Base-by-base conservation (phyloP, 2,888 invertebrate species). In the Ceraclea dissimilis region DNA sequence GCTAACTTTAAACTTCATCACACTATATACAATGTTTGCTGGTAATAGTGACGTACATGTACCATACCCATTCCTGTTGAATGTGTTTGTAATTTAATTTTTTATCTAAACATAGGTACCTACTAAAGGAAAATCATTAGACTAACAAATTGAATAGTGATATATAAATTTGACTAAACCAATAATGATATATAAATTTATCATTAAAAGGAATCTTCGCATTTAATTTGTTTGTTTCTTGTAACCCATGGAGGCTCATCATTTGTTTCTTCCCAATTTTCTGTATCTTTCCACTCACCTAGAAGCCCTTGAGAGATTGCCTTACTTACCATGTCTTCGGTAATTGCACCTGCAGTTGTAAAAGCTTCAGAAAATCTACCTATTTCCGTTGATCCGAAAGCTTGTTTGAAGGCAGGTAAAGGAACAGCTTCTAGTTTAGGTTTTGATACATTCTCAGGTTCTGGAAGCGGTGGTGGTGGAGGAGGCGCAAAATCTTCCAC, bases 311-410 rank as follows among this genome's bases (percentile, higher is more conserved):
- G 53, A 21, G 54, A 55, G 20, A 58, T 60, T 48, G 61, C 63
- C 20, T 51, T 52, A 51, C 61, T 63, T 52, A 63, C 66, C 63
- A 64, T 73, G 58, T 77, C 78, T 51, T 66, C 65, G 44, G 70
- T 65, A 50, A 67, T 68, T 17, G 58, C 55, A 13, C 56, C 53
- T 61, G 81, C 75, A 61, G 79, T 79, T 59, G 80, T 81, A 68
- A 86, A 86, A 52, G 82, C 84, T 66, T 86, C 86, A 5, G 86
- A 85, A 65, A 90, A 90, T 62, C 88, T 83, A n/a, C 90, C 90
- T 62, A 90, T 86, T 72, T 90, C 90, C 20, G 90, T 90, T 22
- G 89, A 88, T 21, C 90, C 90, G 68, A 90, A 90, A 1, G 90
- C 89, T 72, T 90, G 90, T 68, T 89, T 88, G 68, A 90, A 90